phyloP scores from a whole-genome alignment of 2,888 invertebrate species.

The Malthinus seriepunctatus region DNA sequence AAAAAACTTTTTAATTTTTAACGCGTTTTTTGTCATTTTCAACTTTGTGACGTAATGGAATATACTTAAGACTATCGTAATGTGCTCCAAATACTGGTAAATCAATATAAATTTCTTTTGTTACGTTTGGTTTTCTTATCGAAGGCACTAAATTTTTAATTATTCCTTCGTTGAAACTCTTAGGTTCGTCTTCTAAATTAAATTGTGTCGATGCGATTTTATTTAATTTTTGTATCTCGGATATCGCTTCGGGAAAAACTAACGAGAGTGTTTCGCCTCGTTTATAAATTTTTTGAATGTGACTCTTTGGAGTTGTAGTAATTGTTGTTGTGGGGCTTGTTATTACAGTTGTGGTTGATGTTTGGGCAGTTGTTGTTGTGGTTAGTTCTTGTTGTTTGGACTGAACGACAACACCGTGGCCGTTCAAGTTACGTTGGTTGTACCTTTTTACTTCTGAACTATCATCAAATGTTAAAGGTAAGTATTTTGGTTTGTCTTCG shows the following conservation, averaged over 20 bases:
- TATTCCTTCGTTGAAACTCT: slow-evolving; percentile 1
- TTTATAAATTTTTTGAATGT: slow-evolving; percentile 50
- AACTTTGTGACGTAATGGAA: slow-evolving; percentile 41
- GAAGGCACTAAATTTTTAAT: neutral
- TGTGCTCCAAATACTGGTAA: slow-evolving; percentile 50
- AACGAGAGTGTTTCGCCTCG: slow-evolving; percentile 33
- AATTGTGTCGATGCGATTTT: neutral
- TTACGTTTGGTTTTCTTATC: slow-evolving; percentile 2
- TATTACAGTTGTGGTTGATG: neutral
- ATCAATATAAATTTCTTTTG: slow-evolving; percentile 40
- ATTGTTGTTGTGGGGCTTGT: slow-evolving; percentile 11
- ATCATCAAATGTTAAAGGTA: slow-evolving; percentile 49
- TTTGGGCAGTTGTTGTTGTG: neutral
- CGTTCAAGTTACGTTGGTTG: neutral
- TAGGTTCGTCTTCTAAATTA: neutral
- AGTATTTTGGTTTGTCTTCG: slow-evolving; percentile 43
- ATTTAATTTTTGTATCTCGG: neutral
- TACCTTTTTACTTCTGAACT: slow-evolving; percentile 8
- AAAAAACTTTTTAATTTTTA: neutral
- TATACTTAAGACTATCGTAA: slow-evolving; percentile 47
- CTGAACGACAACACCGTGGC: neutral
- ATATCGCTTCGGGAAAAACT: slow-evolving; percentile 19
- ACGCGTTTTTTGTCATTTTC: slow-evolving; percentile 13
- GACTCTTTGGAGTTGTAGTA: slow-evolving; percentile 43
- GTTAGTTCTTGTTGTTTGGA: neutral